phyloP scores from a whole-genome alignment of 2,113 vertebrate genomes.

The Oryzias celebensis region DNA sequence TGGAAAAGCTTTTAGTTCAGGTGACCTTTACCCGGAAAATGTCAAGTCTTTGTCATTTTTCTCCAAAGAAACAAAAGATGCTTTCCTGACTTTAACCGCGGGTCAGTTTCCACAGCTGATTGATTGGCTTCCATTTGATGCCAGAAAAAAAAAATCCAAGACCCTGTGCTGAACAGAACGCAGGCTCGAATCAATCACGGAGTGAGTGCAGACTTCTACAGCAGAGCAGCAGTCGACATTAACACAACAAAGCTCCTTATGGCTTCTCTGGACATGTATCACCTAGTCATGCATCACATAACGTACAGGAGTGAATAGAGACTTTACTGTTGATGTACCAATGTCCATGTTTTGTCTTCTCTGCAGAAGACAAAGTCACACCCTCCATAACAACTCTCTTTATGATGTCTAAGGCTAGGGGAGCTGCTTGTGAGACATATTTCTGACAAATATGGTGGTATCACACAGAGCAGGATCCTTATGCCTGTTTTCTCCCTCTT shows the following conservation, averaged over 20 bases:
- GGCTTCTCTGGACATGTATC: conserved; percentile 40
- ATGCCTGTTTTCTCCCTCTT: neutral
- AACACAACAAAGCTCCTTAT: conserved; percentile 45
- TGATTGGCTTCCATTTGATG: conserved; percentile 57
- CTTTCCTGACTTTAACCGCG: conserved; percentile 58
- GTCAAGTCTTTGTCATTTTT: conserved; percentile 54
- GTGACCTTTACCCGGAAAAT: conserved; percentile 35
- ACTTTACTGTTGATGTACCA: conserved; percentile 14
- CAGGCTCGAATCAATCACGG: conserved; percentile 64
- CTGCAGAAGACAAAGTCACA: neutral
- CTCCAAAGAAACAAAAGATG: conserved; percentile 51
- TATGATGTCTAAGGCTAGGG: neutral
- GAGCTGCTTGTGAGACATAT: too few species aligned
- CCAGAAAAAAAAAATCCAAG: conserved; percentile 55
- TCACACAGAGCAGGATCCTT: too few species aligned
- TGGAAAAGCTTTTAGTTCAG: conserved; percentile 27
- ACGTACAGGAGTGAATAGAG: conserved; percentile 19
- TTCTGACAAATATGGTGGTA: too few species aligned
- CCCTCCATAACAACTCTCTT: neutral
- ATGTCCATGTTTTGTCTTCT: neutral
- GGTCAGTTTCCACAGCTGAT: conserved; percentile 56
- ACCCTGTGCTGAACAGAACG: conserved; percentile 29
- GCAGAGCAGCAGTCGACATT: conserved; percentile 57
- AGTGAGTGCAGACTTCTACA: conserved; percentile 31
- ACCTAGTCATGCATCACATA: conserved; percentile 27